These are phyloP conservation scores for Bradynema listronoti DNA, from an alignment of 1,140 invertebrate species.

Conservation along the genomic window DNA sequence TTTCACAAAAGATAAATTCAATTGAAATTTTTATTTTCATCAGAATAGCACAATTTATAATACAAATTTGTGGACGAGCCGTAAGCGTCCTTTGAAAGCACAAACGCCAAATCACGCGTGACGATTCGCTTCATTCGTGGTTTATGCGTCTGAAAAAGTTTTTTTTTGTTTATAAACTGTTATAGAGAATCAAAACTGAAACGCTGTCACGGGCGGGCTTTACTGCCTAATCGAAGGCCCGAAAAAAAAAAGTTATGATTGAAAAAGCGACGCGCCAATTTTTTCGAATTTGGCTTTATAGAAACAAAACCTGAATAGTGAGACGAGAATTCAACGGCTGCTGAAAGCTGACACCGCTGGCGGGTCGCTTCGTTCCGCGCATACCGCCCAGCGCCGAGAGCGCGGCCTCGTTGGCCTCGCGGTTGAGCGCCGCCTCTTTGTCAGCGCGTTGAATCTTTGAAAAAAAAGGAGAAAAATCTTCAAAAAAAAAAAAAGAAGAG, in stretches of 20 bases:
- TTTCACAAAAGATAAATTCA: no score
- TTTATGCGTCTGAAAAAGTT: conserved; percentile 26
- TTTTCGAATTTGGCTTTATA: not conserved
- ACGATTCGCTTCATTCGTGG: conserved; percentile 39
- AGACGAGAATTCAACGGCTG: conserved; percentile 9
- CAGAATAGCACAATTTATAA: no score
- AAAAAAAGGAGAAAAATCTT: not conserved
- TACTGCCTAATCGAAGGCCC: conserved; percentile 11
- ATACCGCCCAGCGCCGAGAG: conserved; percentile 35
- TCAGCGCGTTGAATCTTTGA: conserved; percentile 46
- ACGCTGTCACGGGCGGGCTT: not conserved
- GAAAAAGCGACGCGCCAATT: not conserved
- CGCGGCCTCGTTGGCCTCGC: conserved; percentile 42
- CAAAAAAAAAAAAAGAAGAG: conserved; percentile 2
- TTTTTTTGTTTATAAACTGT: not conserved
- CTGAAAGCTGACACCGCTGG: not conserved
- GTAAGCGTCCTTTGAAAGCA: no score
- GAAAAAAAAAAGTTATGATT: not conserved
- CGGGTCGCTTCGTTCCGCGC: conserved; percentile 7
- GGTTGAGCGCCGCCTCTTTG: conserved; percentile 33
- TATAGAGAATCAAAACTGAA: not conserved
- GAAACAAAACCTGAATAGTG: conserved; percentile 18
- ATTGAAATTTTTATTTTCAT: no score
- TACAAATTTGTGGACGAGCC: no score
- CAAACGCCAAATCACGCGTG: conserved; percentile 38